These are phyloP conservation scores for Rhagonycha lutea DNA, from an alignment of 2,888 invertebrate species.

Conservation along the genomic window DNA sequence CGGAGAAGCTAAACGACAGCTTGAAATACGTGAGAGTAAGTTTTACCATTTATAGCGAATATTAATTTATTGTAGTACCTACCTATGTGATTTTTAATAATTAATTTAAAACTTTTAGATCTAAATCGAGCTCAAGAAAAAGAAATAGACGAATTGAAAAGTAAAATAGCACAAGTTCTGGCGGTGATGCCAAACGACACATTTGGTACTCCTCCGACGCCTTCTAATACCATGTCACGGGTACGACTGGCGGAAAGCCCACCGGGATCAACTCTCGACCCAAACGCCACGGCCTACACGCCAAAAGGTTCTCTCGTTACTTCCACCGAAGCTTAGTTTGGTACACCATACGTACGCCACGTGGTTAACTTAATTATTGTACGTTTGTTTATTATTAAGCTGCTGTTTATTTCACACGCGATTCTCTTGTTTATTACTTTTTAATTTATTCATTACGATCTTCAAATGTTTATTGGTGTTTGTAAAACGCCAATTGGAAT, in stretches of 20 bases:
- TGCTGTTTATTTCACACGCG: slow-evolving; percentile 15
- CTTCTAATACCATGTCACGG: slow-evolving; percentile 63
- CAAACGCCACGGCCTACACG: slow-evolving; percentile 90
- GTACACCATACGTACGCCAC: slow-evolving; percentile 28
- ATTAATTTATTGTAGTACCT: no score
- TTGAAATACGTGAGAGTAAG: slow-evolving; percentile 85
- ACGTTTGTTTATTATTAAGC: slow-evolving; percentile 16
- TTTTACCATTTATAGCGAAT: slow-evolving; percentile 28
- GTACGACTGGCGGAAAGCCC: slow-evolving; percentile 62
- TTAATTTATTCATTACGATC: background rate
- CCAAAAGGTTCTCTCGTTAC: slow-evolving; percentile 72
- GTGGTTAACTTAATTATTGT: slow-evolving; percentile 16
- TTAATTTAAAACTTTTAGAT: slow-evolving; percentile 59
- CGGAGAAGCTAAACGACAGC: slow-evolving; percentile 90
- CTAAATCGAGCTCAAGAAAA: slow-evolving; percentile 83
- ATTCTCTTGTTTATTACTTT: background rate
- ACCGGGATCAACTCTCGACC: slow-evolving; percentile 69
- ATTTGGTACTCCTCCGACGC: slow-evolving; percentile 59
- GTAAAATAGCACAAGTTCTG: slow-evolving; percentile 89
- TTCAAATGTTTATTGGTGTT: background rate
- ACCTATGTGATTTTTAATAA: no score
- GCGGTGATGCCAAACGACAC: slow-evolving; percentile 86
- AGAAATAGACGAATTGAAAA: slow-evolving; percentile 88
- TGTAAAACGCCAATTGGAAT: background rate
- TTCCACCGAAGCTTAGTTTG: slow-evolving; percentile 60